A percentile compares a stretch with the other conserved stretches of the same genome.
Conservation (phyloP, 2,888 invertebrate genomes). For the Nomada ferruginata region DNA sequence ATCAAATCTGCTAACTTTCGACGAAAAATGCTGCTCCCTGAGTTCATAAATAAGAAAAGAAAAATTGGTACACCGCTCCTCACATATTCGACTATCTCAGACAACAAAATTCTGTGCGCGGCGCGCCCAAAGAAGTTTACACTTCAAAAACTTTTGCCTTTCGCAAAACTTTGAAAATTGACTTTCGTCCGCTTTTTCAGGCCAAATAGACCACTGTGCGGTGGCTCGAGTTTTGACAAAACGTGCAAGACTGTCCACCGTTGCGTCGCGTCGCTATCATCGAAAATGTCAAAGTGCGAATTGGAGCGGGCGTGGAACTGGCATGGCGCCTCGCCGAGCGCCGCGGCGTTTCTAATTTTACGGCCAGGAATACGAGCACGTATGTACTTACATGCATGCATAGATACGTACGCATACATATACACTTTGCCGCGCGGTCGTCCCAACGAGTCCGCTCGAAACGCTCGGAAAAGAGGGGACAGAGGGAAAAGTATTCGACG, state of each 20-base stretch:
- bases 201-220: neutral
- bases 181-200: too few relatives aligned
- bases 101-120: too few relatives aligned
- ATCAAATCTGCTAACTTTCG: too few relatives aligned
- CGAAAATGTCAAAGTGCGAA: slow-evolving; percentile 67
- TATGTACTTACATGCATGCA: neutral
- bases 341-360: slow-evolving; percentile 67
- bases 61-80: too few relatives aligned
- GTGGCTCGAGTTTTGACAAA: slow-evolving; percentile 5
- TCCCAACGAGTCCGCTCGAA: neutral
- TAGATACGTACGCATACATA: too few relatives aligned
- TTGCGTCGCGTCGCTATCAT: slow-evolving; percentile 48
- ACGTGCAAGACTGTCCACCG: neutral
- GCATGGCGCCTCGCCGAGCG: slow-evolving; percentile 66
- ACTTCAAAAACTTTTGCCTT: too few relatives aligned
- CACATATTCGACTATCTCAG: too few relatives aligned
- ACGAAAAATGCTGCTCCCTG: too few relatives aligned
- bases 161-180: too few relatives aligned
- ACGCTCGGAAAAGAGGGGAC: neutral
- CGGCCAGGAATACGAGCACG: slow-evolving; percentile 51
- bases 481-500: slow-evolving; percentile 54
- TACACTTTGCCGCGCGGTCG: neutral
- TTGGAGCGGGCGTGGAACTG: slow-evolving; percentile 65
- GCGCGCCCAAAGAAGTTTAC: too few relatives aligned
- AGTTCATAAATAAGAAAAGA: too few relatives aligned